These are phyloP conservation scores for Telenomus remus DNA, from an alignment of 1,140 invertebrate genomes.

Conservation along the genomic window DNA sequence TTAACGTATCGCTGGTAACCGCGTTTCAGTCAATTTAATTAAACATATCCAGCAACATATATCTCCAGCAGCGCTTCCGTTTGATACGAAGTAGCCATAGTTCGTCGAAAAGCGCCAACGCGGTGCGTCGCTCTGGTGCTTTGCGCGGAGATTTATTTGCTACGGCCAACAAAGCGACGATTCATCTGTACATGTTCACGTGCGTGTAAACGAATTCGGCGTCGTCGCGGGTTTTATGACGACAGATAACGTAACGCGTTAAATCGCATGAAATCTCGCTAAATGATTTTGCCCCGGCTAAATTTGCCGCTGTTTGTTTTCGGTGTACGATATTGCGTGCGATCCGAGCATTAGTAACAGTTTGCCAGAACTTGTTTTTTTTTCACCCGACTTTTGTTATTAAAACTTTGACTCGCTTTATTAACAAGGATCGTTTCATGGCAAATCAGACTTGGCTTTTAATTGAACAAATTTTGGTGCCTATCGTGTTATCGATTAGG, in stretches of 20 bases:
- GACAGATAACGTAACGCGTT: conserved; percentile 23
- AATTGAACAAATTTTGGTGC: too few relatives aligned
- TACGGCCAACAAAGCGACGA: conserved; percentile 33
- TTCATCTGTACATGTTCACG: conserved; percentile 25
- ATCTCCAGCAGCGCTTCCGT: background rate
- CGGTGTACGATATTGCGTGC: too few relatives aligned
- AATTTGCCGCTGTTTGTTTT: too few relatives aligned
- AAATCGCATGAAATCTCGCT: conserved; percentile 15
- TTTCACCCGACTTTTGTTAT: too few relatives aligned
- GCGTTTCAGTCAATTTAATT: conserved; percentile 2
- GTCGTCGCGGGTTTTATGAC: conserved; percentile 26
- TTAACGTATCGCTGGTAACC: too few relatives aligned
- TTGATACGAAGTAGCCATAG: too few relatives aligned
- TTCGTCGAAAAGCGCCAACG: background rate
- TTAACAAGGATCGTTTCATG: too few relatives aligned
- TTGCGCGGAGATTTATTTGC: conserved; percentile 33
- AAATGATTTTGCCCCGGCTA: background rate
- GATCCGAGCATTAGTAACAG: too few relatives aligned
- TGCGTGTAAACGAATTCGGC: conserved; percentile 16
- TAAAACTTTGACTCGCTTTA: too few relatives aligned
- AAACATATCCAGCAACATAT: conserved; percentile 8
- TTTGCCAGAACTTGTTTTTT: too few relatives aligned
- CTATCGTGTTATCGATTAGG: too few relatives aligned
- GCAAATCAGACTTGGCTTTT: too few relatives aligned
- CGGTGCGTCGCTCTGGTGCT: conserved; percentile 5